Percentiles rank a stretch among this genome's conserved stretches.
Evolutionary conservation across 2,797 vertebrate genomes (phyloP).

Genomic region (Pagetopsis macropterus): DNA sequence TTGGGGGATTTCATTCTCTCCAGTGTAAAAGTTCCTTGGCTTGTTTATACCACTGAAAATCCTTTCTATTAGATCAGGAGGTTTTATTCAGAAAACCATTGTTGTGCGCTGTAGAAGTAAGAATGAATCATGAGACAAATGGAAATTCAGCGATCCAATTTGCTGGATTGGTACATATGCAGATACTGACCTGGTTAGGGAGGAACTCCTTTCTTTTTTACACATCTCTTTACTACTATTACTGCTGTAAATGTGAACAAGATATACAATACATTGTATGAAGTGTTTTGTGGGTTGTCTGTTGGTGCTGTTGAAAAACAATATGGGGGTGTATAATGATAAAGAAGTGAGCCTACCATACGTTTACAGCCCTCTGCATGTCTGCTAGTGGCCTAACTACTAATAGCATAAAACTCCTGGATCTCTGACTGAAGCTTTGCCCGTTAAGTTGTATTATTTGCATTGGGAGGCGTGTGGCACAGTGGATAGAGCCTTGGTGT

Average conservation of each 20-base stretch:
- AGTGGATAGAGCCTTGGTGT: no score
- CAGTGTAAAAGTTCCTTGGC: conserved; percentile 7
- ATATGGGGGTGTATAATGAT: background rate
- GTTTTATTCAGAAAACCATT: conserved; percentile 22
- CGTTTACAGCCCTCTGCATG: background rate
- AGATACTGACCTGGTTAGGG: conserved; percentile 12
- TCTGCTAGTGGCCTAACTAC: background rate
- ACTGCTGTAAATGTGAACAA: background rate
- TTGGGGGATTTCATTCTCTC: conserved; percentile 15
- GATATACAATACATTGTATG: background rate
- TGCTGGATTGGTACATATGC: background rate
- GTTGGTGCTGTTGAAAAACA: background rate
- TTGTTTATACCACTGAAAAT: conserved; percentile 32
- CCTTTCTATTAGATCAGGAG: background rate
- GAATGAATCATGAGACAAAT: conserved; percentile 35
- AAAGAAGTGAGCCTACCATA: background rate
- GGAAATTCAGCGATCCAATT: background rate
- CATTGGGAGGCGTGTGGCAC: no score
- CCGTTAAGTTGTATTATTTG: no score
- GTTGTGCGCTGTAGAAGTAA: conserved; percentile 8
- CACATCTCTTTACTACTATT: background rate
- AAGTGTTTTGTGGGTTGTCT: background rate
- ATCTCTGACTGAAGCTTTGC: no score
- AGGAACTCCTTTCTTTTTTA: background rate
- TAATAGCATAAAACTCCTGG: no score